phyloP scores from a whole-genome alignment of 2,113 vertebrate genomes.

The Chrysemys picta region DNA sequence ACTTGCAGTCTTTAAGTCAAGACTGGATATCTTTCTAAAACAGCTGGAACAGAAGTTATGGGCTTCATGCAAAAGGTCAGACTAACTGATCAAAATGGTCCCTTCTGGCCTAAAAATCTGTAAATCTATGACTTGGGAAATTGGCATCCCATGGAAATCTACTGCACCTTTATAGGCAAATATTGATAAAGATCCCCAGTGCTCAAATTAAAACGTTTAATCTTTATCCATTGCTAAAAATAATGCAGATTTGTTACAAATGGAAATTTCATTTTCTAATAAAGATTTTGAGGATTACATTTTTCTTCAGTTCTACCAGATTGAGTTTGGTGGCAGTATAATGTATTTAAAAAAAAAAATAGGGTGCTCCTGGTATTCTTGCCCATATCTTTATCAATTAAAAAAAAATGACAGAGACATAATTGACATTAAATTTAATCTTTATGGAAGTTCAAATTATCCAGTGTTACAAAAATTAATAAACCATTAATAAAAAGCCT shows the following conservation, averaged over 20 bases:
- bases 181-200: not conserved
- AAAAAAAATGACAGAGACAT: not conserved
- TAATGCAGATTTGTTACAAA: not conserved
- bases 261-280: not conserved
- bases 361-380: not conserved
- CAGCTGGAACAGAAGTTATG: not conserved
- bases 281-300: not conserved
- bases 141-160: not conserved
- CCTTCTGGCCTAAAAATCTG: not conserved
- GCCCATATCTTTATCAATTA: not conserved
- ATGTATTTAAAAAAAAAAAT: slow-evolving; percentile 16
- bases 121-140: not conserved
- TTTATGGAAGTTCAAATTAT: not conserved
- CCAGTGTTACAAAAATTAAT: not conserved
- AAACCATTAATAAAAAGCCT: not conserved
- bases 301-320: slow-evolving; percentile 50
- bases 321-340: slow-evolving; percentile 50
- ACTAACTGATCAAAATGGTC: not conserved
- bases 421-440: not conserved
- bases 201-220: not conserved
- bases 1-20: not conserved
- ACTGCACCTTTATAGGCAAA: not conserved
- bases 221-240: not conserved
- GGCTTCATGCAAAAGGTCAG: not conserved
- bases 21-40: not conserved